Evolutionary conservation across 2,113 vertebrate genomes (phyloP).

Genomic region (Macquaria ambigua): DNA sequence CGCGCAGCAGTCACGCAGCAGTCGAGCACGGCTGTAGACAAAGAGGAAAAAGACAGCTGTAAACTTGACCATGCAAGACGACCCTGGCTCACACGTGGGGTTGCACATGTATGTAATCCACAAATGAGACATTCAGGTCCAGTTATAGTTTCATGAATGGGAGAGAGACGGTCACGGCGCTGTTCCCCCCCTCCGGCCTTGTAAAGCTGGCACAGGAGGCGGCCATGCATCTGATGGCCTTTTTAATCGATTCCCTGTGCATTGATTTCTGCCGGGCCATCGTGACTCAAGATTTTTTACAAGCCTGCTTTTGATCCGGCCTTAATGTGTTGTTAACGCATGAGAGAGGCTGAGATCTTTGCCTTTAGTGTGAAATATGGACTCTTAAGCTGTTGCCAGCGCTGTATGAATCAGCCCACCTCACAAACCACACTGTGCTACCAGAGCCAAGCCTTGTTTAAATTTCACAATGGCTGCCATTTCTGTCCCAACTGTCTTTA

Average conservation of each 20-base stretch:
- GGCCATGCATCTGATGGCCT: constrained; percentile 10
- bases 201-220: constrained; percentile 14
- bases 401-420: background rate
- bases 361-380: constrained; percentile 1
- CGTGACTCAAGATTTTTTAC: background rate
- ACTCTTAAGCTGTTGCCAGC: constrained; percentile 5
- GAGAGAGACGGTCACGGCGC: background rate
- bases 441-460: constrained; percentile 16
- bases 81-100: background rate
- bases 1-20: background rate
- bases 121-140: constrained; percentile 28
- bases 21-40: background rate
- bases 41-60: constrained; percentile 1
- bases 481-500: constrained; percentile 51
- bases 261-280: constrained; percentile 19
- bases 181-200: background rate
- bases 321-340: constrained; percentile 27
- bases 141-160: background rate
- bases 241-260: constrained; percentile 32
- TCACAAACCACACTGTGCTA: background rate
- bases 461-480: constrained; percentile 55
- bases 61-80: background rate
- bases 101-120: constrained; percentile 14
- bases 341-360: constrained; percentile 20
- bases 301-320: background rate